These are phyloP conservation scores for Scrobipalpa costella DNA, from an alignment of 2,888 invertebrate species.

Conservation along the genomic window DNA sequence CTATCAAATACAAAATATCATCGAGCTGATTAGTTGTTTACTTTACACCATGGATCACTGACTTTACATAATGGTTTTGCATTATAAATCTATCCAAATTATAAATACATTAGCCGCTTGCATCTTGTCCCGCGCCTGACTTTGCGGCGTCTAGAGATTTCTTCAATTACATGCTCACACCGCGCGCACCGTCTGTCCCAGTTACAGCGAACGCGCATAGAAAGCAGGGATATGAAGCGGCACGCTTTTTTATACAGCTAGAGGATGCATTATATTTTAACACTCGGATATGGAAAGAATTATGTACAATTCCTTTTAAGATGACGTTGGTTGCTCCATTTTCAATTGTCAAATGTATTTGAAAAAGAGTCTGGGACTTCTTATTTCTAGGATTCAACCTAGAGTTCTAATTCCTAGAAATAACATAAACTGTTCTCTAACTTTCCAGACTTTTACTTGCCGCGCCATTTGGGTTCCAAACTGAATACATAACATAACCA, in stretches of 20 bases:
- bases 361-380: too few relatives aligned
- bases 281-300: slow-evolving; percentile 2
- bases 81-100: too few relatives aligned
- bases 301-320: slow-evolving; percentile 3
- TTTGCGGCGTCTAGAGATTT: slow-evolving; percentile 60
- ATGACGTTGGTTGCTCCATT: not conserved
- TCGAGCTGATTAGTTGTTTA: too few relatives aligned
- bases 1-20: too few relatives aligned
- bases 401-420: too few relatives aligned
- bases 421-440: too few relatives aligned
- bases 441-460: too few relatives aligned
- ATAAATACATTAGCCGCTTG: not conserved
- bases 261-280: not conserved
- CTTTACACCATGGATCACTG: too few relatives aligned
- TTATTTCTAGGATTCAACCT: too few relatives aligned
- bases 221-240: slow-evolving; percentile 54
- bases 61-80: too few relatives aligned
- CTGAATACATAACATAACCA: too few relatives aligned
- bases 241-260: slow-evolving; percentile 42
- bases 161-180: slow-evolving; percentile 59
- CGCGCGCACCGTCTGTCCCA: slow-evolving; percentile 43
- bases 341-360: not conserved
- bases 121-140: slow-evolving; percentile 39
- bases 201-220: slow-evolving; percentile 48
- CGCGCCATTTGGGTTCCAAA: too few relatives aligned